Conservation (phyloP, 2,797 vertebrate genomes). For the Macropodus opercularis region DNA sequence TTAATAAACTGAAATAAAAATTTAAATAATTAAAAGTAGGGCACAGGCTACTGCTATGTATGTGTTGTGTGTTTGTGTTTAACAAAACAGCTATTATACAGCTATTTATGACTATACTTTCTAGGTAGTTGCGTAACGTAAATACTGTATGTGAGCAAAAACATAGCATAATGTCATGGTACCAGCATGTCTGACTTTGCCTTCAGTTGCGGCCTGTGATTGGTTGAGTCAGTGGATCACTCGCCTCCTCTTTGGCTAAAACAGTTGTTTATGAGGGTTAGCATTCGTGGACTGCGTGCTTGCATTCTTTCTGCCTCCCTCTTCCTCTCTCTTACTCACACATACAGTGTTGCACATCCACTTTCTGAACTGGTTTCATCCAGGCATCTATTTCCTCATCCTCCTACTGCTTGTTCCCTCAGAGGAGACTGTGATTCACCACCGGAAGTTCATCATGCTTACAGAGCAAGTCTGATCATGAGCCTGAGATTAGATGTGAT, state of each 20-base stretch:
- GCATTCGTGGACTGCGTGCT: conserved; percentile 12
- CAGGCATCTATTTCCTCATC: conserved; percentile 1
- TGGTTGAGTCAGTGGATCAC: not conserved
- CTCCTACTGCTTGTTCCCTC: not conserved
- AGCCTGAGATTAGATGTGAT: not conserved
- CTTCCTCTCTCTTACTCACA: not conserved
- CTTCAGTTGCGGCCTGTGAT: conserved; percentile 3
- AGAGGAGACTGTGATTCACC: not conserved
- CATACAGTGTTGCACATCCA: not conserved
- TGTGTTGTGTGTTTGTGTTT: not conserved
- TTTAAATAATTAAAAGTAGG: not conserved
- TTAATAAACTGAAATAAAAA: not conserved
- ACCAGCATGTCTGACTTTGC: not conserved
- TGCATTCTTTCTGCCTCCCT: too few relatives aligned
- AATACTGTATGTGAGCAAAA: not conserved
- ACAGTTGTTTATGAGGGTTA: conserved; percentile 19
- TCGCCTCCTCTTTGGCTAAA: conserved; percentile 9
- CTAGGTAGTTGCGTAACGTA: not conserved
- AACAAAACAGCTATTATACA: not conserved
- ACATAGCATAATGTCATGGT: not conserved
- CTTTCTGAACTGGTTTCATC: conserved; percentile 2
- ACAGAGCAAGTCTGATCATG: conserved; percentile 16
- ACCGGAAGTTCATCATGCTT: conserved; percentile 16
- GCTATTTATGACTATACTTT: not conserved
- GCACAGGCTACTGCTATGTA: not conserved